Percentiles rank a stretch among this genome's conserved stretches.
phyloP scores from a whole-genome alignment of 2,797 vertebrate species.

The Eptatretus atami region DNA sequence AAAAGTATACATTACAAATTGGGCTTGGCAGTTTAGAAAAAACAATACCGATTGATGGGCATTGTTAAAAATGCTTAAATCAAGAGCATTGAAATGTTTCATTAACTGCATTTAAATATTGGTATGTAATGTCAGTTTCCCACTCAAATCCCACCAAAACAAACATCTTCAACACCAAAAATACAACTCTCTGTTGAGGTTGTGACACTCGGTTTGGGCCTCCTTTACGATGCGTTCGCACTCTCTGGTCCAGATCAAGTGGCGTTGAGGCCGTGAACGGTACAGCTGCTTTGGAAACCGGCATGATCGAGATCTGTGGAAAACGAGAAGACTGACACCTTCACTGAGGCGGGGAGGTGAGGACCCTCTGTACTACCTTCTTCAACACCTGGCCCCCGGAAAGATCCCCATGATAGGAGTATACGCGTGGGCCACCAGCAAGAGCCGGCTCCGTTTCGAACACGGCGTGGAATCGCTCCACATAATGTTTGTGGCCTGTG shows the following conservation, averaged over 20 bases:
- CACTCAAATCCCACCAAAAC: no score
- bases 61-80: not conserved
- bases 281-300: constrained; percentile 81
- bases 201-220: constrained; percentile 47
- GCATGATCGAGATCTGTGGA: constrained; percentile 42
- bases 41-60: no score
- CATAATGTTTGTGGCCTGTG: constrained; percentile 15
- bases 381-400: constrained; percentile 77
- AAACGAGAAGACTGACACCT: constrained; percentile 54
- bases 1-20: no score
- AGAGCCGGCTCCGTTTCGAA: constrained; percentile 31
- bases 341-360: constrained; percentile 57
- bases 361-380: constrained; percentile 68
- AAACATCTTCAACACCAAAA: constrained; percentile 1
- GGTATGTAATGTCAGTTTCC: not conserved
- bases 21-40: no score
- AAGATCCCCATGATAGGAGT: constrained; percentile 91
- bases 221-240: constrained; percentile 50
- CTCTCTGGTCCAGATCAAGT: constrained; percentile 32
- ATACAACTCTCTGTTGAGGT: constrained; percentile 73
- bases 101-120: no score
- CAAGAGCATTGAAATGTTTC: no score
- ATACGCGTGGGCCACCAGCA: constrained; percentile 70
- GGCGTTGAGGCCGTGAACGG: constrained; percentile 61
- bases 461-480: constrained; percentile 50